Percentiles rank a stretch among this genome's conserved stretches.
These are phyloP conservation scores for Ficedula albicollis DNA, from an alignment of 2,797 vertebrate species.

Conservation along the genomic window DNA sequence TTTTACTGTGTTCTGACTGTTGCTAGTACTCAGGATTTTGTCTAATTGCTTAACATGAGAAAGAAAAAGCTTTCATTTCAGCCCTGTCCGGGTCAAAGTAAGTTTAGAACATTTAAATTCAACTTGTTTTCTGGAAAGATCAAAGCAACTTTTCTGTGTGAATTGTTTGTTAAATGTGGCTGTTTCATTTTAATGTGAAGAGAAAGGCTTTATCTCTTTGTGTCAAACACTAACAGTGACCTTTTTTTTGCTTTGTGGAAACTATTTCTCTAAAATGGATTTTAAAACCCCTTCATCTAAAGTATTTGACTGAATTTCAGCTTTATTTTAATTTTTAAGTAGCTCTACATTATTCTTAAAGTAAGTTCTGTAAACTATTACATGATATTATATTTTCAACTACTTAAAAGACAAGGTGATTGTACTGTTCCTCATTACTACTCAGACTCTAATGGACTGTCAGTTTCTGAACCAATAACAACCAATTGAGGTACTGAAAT, in stretches of 20 bases:
- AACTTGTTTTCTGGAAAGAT: background rate
- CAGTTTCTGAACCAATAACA: background rate
- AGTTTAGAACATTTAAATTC: background rate
- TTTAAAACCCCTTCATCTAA: background rate
- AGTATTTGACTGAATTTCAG: background rate
- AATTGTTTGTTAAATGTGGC: background rate
- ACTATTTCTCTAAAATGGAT: background rate
- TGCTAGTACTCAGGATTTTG: background rate
- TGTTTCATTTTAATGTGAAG: background rate
- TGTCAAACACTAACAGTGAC: background rate
- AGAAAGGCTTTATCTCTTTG: background rate
- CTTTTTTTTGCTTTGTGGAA: background rate
- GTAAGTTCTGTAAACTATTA: background rate
- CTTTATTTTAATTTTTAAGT: background rate
- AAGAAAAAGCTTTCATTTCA: background rate
- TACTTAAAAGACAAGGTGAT: background rate
- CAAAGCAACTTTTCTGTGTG: background rate
- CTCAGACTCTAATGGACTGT: background rate
- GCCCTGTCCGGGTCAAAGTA: background rate
- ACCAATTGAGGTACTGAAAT: background rate
- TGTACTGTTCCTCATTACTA: background rate
- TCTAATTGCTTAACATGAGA: background rate
- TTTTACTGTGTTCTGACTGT: background rate
- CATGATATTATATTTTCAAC: background rate
- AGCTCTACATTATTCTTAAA: background rate